Evolutionary conservation across 2,888 invertebrate genomes (phyloP).

Genomic region (Apantesis nais): DNA sequence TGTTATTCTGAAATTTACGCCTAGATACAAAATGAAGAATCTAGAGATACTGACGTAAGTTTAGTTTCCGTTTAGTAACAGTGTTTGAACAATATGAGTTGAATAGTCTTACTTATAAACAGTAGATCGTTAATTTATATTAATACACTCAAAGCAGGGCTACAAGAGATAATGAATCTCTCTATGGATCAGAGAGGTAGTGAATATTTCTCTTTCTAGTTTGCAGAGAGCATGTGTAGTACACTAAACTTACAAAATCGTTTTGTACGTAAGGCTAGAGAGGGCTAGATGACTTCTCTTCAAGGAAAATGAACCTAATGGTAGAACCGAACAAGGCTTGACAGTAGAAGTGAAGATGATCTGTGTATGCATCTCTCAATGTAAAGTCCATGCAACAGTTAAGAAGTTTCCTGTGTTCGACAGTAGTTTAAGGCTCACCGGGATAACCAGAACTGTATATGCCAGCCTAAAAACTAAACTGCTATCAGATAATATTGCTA

Average conservation of each 20-base stretch:
- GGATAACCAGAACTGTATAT: too few species aligned
- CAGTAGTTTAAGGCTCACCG: too few species aligned
- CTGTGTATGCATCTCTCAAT: too few species aligned
- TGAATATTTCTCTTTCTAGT: neutral
- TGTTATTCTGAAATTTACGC: constrained; percentile 1
- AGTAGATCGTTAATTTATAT: neutral
- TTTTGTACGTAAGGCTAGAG: neutral
- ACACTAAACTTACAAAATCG: neutral
- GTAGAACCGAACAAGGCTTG: neutral
- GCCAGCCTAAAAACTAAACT: too few species aligned
- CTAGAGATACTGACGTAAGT: constrained; percentile 6
- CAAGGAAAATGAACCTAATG: neutral
- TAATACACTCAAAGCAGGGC: neutral
- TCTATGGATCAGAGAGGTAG: neutral
- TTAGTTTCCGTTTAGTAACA: neutral
- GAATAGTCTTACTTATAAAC: neutral
- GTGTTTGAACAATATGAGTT: neutral
- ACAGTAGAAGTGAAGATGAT: too few species aligned
- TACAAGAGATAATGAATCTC: neutral
- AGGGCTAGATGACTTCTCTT: neutral
- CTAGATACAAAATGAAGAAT: constrained; percentile 10
- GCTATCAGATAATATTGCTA: too few species aligned
- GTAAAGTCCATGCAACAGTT: too few species aligned
- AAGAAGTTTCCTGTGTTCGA: too few species aligned
- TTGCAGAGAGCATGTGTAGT: neutral